Percentiles rank a stretch among this genome's conserved stretches.
phyloP scores from a whole-genome alignment of 2,113 vertebrate genomes.

The Apistogramma diplotaenia region DNA sequence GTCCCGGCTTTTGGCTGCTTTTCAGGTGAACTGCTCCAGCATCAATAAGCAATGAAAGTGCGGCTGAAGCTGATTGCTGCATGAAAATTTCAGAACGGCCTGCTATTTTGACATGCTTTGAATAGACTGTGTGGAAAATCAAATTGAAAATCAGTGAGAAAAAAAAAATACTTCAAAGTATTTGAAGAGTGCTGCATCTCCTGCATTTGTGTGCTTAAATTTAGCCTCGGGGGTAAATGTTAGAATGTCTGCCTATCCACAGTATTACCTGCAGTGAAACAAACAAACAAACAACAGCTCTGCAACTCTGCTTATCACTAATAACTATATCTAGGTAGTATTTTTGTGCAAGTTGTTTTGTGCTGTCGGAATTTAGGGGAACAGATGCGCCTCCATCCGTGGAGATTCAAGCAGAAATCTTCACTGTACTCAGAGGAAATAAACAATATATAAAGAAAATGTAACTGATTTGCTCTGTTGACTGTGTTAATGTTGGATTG shows the following conservation, averaged over 20 bases:
- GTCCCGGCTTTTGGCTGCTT: conserved; percentile 49
- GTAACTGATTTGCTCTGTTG: not conserved
- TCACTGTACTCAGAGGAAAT: not conserved
- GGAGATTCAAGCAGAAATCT: not conserved
- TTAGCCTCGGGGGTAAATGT: not conserved
- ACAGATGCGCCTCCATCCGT: rapidly evolving
- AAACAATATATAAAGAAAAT: not conserved
- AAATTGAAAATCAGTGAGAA: not conserved
- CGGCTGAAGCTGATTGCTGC: conserved; percentile 1
- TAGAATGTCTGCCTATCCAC: not conserved
- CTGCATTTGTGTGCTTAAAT: not conserved
- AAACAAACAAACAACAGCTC: not conserved
- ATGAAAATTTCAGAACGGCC: not conserved
- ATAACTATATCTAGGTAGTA: not conserved
- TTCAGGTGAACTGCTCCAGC: conserved; percentile 28
- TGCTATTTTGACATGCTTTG: conserved; percentile 3
- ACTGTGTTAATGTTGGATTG: not conserved
- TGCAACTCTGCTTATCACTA: not conserved
- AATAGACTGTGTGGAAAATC: not conserved
- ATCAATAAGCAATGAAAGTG: conserved; percentile 24
- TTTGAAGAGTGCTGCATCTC: not conserved
- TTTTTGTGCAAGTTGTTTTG: not conserved
- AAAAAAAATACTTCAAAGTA: not conserved
- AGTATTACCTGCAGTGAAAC: not conserved
- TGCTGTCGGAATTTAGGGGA: rapidly evolving